Percentiles rank a stretch among this genome's conserved stretches.
These are phyloP conservation scores for Psittacula echo DNA, from an alignment of 2,797 vertebrate genomes.

Conservation along the genomic window DNA sequence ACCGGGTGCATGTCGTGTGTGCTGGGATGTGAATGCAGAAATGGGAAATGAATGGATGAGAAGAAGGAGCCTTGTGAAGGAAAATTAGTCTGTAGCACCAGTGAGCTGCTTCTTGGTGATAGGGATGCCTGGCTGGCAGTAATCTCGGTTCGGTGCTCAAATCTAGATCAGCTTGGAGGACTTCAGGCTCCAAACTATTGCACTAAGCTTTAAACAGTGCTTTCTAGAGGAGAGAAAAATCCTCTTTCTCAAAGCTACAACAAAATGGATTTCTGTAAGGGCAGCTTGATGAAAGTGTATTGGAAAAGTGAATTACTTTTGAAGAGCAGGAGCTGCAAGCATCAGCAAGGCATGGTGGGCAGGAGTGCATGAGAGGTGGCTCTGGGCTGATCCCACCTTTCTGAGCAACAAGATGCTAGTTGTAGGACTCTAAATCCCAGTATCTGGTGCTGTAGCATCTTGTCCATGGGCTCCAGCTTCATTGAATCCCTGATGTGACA, in stretches of 20 bases:
- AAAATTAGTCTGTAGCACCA: rapidly evolving
- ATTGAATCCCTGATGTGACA: background rate
- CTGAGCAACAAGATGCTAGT: background rate
- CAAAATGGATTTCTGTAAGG: background rate
- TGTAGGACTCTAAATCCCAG: background rate
- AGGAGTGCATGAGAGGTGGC: background rate
- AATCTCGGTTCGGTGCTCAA: rapidly evolving
- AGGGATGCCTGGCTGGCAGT: no score
- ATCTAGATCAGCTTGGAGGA: background rate
- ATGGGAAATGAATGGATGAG: rapidly evolving
- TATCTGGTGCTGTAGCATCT: background rate
- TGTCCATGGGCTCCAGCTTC: background rate
- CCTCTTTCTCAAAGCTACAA: background rate
- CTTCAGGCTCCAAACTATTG: background rate
- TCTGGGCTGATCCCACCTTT: background rate
- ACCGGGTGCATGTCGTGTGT: rapidly evolving
- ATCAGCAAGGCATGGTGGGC: rapidly evolving
- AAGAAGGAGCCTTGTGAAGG: rapidly evolving
- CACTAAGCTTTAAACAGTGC: background rate
- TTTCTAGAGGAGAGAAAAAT: background rate
- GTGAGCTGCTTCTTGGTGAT: rapidly evolving
- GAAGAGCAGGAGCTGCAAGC: background rate
- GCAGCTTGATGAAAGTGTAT: background rate
- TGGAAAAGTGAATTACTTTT: background rate
- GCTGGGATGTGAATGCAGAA: rapidly evolving